A percentile compares a stretch with the other conserved stretches of the same genome.
Conservation (phyloP, 2,113 vertebrate species). For the Agapornis roseicollis region DNA sequence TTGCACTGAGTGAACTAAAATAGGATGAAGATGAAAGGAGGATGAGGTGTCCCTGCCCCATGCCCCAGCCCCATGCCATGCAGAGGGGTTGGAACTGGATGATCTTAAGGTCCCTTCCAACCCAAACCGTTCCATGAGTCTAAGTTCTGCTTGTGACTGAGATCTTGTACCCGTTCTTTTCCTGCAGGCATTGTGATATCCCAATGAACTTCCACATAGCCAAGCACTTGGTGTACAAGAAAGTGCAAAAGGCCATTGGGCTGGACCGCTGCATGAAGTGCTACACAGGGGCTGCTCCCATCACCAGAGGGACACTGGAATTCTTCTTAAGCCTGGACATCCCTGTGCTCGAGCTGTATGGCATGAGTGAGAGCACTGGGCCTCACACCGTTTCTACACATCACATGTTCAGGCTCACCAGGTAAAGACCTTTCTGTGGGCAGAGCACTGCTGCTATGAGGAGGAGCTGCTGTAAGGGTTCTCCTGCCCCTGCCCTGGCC, state of each 20-base stretch:
- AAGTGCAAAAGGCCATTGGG: slow-evolving; percentile 83
- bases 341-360: slow-evolving; percentile 86
- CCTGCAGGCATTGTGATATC: background rate
- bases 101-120: too few relatives aligned
- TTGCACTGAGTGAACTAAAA: background rate
- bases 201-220: slow-evolving; percentile 85
- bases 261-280: slow-evolving; percentile 85
- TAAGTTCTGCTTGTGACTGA: background rate
- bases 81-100: too few relatives aligned
- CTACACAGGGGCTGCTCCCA: slow-evolving; percentile 87
- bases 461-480: background rate
- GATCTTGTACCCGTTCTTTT: rapidly evolving
- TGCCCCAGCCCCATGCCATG: too few relatives aligned
- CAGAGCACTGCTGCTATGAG: background rate
- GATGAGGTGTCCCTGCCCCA: too few relatives aligned
- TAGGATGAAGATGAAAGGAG: background rate
- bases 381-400: slow-evolving; percentile 80
- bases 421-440: slow-evolving; percentile 62
- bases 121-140: too few relatives aligned
- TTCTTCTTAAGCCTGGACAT: slow-evolving; percentile 95
- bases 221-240: slow-evolving; percentile 83
- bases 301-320: slow-evolving; percentile 85
- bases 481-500: too few relatives aligned
- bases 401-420: slow-evolving; percentile 74
- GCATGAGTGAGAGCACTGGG: slow-evolving; percentile 90